These are phyloP conservation scores for Heterochromis multidens DNA, from an alignment of 2,113 vertebrate species.

Conservation along the genomic window DNA sequence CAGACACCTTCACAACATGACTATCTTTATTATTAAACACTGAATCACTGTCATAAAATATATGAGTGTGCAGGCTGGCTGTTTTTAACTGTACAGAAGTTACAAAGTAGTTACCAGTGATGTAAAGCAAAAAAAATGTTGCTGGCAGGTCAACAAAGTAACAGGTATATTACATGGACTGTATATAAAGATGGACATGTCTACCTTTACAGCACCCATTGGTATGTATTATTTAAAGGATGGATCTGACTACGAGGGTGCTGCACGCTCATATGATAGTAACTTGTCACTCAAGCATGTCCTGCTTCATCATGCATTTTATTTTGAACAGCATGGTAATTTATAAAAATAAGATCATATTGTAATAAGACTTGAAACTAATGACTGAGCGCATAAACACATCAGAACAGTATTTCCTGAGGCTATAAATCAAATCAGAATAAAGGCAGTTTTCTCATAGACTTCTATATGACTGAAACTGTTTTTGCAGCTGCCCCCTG, in stretches of 20 bases:
- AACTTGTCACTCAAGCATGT: not conserved
- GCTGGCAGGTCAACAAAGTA: too few relatives aligned
- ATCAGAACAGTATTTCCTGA: not conserved
- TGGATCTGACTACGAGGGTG: not conserved
- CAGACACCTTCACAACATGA: not conserved
- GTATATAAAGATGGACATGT: accelerated
- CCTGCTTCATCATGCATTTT: not conserved
- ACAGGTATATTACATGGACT: not conserved
- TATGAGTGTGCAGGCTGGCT: not conserved
- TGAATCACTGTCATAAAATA: not conserved
- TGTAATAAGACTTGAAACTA: not conserved
- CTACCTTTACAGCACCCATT: not conserved
- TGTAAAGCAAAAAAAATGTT: too few relatives aligned
- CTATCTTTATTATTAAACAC: not conserved
- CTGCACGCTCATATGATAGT: not conserved
- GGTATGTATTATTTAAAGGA: accelerated
- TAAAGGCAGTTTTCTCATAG: not conserved
- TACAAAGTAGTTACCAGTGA: not conserved
- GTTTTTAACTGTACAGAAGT: not conserved
- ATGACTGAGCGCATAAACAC: not conserved
- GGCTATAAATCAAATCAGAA: not conserved
- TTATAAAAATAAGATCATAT: too few relatives aligned
- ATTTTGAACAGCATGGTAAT: too few relatives aligned
- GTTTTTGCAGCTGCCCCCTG: not conserved
- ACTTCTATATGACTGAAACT: not conserved